Evolutionary conservation across 2,797 vertebrate species (phyloP).

Genomic region (Leptodactylus fallax): DNA sequence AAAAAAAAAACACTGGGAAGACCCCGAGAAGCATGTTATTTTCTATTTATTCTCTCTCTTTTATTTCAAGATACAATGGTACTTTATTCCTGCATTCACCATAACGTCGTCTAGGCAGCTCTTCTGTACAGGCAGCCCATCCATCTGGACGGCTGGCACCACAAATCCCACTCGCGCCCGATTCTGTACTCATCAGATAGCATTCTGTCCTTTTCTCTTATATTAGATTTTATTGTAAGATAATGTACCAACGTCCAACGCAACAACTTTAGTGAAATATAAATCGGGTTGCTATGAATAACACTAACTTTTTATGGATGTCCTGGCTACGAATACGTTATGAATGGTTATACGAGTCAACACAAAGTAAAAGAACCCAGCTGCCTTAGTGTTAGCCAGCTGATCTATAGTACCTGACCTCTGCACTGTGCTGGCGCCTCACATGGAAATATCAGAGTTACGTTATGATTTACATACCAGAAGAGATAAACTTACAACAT

Average conservation of each 20-base stretch:
- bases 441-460: background rate
- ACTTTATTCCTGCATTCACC: background rate
- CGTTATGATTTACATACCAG: background rate
- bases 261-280: too few relatives aligned
- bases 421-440: background rate
- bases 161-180: background rate
- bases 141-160: constrained; percentile 12
- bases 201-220: too few relatives aligned
- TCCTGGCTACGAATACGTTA: background rate
- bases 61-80: background rate
- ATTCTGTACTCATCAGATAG: background rate
- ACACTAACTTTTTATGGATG: background rate
- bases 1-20: background rate
- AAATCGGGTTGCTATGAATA: background rate
- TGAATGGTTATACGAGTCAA: background rate
- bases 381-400: background rate
- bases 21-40: background rate
- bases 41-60: background rate
- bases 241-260: too few relatives aligned
- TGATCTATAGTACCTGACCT: constrained; percentile 6
- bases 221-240: background rate
- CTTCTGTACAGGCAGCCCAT: background rate
- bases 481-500: background rate
- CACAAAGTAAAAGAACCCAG: background rate
- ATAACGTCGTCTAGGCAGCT: background rate